A percentile compares a stretch with the other conserved stretches of the same genome.
Conservation (phyloP, 2,888 invertebrate species). For the Rhyacophila evoluta region DNA sequence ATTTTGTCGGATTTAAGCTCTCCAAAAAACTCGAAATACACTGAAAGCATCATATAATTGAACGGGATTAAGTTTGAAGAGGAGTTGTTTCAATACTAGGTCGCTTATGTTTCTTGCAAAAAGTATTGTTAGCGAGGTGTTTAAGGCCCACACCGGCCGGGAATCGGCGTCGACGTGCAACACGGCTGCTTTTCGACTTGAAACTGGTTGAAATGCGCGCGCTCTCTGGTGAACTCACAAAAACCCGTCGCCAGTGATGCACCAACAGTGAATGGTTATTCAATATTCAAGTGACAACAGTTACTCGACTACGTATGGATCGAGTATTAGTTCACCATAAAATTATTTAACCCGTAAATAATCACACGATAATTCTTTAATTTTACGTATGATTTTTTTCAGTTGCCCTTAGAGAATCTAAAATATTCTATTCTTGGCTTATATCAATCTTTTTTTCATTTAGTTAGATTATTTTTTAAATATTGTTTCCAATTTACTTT, state of each 20-base stretch:
- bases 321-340: no score
- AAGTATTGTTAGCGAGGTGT: neutral
- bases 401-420: no score
- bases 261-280: no score
- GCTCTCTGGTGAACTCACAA: neutral
- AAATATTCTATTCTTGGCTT: no score
- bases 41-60: neutral
- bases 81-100: neutral
- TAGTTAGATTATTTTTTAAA: no score
- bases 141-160: slow-evolving; percentile 24
- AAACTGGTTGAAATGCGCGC: slow-evolving; percentile 14
- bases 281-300: no score
- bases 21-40: neutral
- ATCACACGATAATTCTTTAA: no score
- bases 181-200: neutral
- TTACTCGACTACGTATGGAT: no score
- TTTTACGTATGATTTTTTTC: no score
- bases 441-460: no score
- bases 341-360: no score
- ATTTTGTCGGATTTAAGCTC: neutral
- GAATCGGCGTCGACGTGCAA: neutral
- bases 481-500: no score
- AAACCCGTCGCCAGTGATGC: neutral
- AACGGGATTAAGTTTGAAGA: neutral
- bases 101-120: neutral